Evolutionary conservation across 2,797 vertebrate genomes (phyloP).

Genomic region (Cephalopachus bancanus): DNA sequence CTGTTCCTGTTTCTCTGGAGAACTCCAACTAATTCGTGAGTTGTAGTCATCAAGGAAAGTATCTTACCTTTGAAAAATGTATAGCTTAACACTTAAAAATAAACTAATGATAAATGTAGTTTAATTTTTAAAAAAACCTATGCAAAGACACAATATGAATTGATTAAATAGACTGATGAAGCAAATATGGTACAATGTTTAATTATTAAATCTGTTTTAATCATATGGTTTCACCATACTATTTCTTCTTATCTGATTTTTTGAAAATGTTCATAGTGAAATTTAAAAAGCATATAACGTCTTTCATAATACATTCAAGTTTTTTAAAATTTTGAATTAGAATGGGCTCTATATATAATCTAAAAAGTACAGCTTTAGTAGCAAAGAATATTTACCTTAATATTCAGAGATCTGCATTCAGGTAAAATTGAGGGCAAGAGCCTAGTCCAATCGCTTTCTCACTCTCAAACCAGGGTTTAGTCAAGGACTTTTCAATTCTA

Average conservation of each 20-base stretch:
- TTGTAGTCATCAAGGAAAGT: not conserved
- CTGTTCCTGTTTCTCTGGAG: not conserved
- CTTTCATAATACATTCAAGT: not conserved
- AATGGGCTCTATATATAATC: not conserved
- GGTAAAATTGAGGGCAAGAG: not conserved
- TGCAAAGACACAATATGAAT: not conserved
- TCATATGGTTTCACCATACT: conserved; percentile 20
- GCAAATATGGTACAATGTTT: not conserved
- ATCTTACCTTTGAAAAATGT: conserved; percentile 23
- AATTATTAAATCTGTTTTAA: conserved; percentile 55
- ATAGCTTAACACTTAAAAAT: conserved; percentile 5
- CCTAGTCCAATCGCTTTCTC: conserved; percentile 30
- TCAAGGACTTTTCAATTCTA: conserved; percentile 65
- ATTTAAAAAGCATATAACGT: not conserved
- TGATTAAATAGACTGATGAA: not conserved
- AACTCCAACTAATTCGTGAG: not conserved
- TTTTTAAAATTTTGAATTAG: not conserved
- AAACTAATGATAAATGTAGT: not conserved
- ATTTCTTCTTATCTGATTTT: not conserved
- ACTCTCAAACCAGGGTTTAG: conserved; percentile 46
- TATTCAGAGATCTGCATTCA: conserved; percentile 28
- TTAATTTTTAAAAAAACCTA: not conserved
- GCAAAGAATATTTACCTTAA: not conserved
- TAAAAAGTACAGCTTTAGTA: not conserved
- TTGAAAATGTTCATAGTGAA: not conserved